phyloP scores from a whole-genome alignment of 2,113 vertebrate genomes.

The Poecile atricapillus region DNA sequence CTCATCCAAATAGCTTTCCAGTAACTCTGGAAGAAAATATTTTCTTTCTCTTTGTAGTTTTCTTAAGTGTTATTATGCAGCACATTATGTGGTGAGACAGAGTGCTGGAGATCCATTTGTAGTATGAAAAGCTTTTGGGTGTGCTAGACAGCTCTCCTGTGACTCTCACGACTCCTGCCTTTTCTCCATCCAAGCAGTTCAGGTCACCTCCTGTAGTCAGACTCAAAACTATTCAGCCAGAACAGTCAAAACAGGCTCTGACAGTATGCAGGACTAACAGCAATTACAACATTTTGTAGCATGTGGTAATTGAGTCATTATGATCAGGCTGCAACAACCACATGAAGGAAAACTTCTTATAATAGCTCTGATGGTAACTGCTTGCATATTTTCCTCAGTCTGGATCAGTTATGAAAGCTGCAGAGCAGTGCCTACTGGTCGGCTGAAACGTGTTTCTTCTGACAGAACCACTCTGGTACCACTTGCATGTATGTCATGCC shows the following conservation, averaged over 20 bases:
- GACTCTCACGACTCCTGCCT: background rate
- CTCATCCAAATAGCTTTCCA: background rate
- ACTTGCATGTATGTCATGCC: fast-evolving
- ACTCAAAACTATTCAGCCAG: background rate
- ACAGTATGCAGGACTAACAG: background rate
- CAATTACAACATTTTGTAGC: background rate
- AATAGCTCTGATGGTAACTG: background rate
- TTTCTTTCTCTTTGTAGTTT: background rate
- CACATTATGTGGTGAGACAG: background rate
- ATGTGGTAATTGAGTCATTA: slow-evolving; percentile 22
- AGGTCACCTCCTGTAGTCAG: background rate
- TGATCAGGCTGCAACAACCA: background rate
- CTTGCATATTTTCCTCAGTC: background rate
- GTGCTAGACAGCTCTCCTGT: background rate
- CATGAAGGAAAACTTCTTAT: background rate
- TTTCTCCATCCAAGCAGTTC: background rate
- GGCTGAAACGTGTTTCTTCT: background rate
- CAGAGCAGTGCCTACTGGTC: background rate
- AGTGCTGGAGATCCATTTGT: background rate
- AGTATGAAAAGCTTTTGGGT: background rate
- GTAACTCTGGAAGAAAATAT: background rate
- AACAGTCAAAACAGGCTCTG: background rate
- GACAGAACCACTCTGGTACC: background rate
- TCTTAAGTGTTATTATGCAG: background rate
- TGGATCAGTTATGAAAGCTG: background rate